Evolutionary conservation across 2,797 vertebrate genomes (phyloP), one percentile per base, ranked within the genome.

Genomic region (Lagodon rhomboides): DNA sequence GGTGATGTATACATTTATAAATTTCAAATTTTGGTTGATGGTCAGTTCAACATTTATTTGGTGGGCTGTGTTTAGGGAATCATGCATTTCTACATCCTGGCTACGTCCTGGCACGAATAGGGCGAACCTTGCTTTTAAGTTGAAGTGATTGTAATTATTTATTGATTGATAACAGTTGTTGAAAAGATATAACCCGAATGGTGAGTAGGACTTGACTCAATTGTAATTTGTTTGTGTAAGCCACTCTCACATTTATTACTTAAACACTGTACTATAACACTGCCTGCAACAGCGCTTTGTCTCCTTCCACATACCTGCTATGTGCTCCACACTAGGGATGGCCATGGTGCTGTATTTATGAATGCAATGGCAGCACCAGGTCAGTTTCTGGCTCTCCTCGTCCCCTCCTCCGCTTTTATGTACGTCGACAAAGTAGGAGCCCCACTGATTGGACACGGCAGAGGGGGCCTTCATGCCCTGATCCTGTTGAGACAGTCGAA

Each of bases 311-410:
- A 8, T 96, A 98, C 97, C 97, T 97, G 97, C 95, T 89, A 99
- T 97, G 87, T 96, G 94, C 92, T 97, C 97, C 75, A 98, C 95
- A 77, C 95, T 99, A 30, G 98, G 97, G 78, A 98, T 97, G 82
- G 97, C 96, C 90, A 98, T 96, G 46, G 96, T 97, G 94, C 98
- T 98, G 89, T 97, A 98, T 82, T 96, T 95, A 87, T 95, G 96
- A 81, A 98, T 96, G 91, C 96, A 97, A 89, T 95, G 96, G 92
- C 96, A 96, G 83, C 97, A 97, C 97, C 98, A 99, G 0, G 97
- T 98, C 70, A 92, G 91, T 80, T 93, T 94, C 67, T 93, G 90
- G 9, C 79, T 87, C 68, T 96, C 96, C 68, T 96, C 95, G 44
- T 93, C 94, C 5, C 89, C 94, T 85, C 94, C 96, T 69, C 78